Evolutionary conservation across 2,888 invertebrate genomes (phyloP).

Genomic region (Megaustenia siamemsis): DNA sequence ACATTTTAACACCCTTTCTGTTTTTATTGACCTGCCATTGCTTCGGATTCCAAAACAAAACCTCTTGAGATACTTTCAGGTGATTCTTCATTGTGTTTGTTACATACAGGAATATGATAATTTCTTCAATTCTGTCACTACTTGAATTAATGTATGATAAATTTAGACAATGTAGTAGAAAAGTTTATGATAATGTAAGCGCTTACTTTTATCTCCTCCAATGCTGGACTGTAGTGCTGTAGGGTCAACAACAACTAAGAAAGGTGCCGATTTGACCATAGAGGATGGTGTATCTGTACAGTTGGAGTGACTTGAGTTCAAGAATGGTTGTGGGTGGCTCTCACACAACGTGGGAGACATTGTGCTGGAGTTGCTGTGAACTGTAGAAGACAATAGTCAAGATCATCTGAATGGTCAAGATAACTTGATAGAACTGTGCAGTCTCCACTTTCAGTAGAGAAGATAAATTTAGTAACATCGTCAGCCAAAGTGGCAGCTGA

Average conservation of each 20-base stretch:
- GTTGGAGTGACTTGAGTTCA: neutral
- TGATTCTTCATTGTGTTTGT: too few species aligned
- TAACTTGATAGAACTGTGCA: too few species aligned
- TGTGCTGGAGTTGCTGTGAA: constrained; percentile 32
- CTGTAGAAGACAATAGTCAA: constrained; percentile 25
- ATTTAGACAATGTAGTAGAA: neutral
- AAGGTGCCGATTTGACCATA: neutral
- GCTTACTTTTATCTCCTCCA: constrained; percentile 42
- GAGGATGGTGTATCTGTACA: neutral
- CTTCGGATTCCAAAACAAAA: too few species aligned
- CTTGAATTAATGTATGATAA: neutral
- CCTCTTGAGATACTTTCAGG: too few species aligned
- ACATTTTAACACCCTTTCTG: too few species aligned
- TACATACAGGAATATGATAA: too few species aligned
- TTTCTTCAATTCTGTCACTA: too few species aligned
- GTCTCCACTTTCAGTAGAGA: too few species aligned
- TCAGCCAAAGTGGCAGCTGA: too few species aligned
- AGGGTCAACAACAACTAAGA: constrained; percentile 49
- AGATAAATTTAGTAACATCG: too few species aligned
- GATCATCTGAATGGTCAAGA: too few species aligned
- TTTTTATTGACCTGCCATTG: too few species aligned
- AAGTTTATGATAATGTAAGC: neutral
- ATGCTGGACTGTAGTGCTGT: constrained; percentile 15
- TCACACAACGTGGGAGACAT: constrained; percentile 14
- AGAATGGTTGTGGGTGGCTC: neutral